Conservation (phyloP, 2,113 vertebrate genomes). For the Trematomus loennbergii region DNA sequence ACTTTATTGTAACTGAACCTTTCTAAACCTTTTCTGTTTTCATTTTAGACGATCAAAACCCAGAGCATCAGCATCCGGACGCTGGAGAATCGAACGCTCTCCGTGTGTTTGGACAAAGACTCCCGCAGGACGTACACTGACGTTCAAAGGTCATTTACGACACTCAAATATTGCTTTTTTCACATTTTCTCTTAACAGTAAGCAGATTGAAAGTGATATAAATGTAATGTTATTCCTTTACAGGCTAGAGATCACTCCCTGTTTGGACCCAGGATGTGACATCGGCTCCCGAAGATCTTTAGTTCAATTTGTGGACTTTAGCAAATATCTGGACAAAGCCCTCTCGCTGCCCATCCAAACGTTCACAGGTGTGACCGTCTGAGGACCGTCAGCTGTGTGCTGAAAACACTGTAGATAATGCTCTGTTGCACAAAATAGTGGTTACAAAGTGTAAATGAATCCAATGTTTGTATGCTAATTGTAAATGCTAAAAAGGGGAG, state of each 20-base stretch:
- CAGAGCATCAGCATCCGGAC: constrained; percentile 81
- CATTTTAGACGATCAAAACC: constrained; percentile 80
- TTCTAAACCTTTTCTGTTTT: background rate
- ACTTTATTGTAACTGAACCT: background rate
- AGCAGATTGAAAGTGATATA: background rate
- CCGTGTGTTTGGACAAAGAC: constrained; percentile 87
- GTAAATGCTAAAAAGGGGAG: background rate
- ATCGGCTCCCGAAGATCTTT: constrained; percentile 70
- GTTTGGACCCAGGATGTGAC: constrained; percentile 87
- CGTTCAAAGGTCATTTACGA: constrained; percentile 83
- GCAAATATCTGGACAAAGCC: constrained; percentile 82
- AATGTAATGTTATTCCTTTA: background rate
- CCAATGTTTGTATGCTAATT: background rate
- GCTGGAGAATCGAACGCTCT: constrained; percentile 84
- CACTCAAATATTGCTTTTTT: background rate
- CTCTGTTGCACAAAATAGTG: background rate
- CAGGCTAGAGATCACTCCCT: constrained; percentile 89
- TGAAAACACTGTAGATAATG: background rate
- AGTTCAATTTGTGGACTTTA: constrained; percentile 18
- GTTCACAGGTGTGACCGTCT: constrained; percentile 85
- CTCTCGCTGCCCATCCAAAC: constrained; percentile 92
- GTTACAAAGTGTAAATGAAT: background rate
- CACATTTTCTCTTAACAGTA: too few species aligned
- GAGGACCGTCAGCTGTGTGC: constrained; percentile 46
- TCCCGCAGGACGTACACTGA: constrained; percentile 82